Percentiles rank a stretch among this genome's conserved stretches.
phyloP scores from a whole-genome alignment of 2,888 invertebrate species.

The Drosophila meridionalis region DNA sequence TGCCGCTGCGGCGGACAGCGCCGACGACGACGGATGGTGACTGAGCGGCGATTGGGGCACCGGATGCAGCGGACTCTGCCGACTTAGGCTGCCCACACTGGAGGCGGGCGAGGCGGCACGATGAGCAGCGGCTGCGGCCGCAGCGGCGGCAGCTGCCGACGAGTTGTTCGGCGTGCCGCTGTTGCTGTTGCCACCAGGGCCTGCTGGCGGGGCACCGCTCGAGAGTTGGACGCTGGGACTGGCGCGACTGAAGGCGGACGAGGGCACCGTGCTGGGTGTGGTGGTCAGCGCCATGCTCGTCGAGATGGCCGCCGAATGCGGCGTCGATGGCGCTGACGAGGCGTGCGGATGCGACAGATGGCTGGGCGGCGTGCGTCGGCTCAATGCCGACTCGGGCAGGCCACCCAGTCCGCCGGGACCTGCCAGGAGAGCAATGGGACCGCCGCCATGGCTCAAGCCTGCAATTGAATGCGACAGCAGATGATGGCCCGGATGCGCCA shows the following conservation, averaged over 20 bases:
- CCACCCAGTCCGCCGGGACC: conserved; percentile 83
- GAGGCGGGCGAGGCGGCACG: conserved; percentile 84
- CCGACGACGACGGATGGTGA: conserved; percentile 85
- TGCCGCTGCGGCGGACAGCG: conserved; percentile 85
- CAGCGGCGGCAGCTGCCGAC: conserved; percentile 69
- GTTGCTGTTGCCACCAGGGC: conserved; percentile 65
- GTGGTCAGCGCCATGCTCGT: conserved; percentile 75
- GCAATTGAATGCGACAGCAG: conserved; percentile 83
- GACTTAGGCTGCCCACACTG: conserved; percentile 83
- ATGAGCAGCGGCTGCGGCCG: conserved; percentile 82
- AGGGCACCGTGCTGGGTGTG: conserved; percentile 83
- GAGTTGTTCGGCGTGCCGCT: conserved; percentile 67
- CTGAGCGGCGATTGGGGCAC: conserved; percentile 85
- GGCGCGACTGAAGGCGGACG: conserved; percentile 85
- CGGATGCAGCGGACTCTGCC: conserved; percentile 85
- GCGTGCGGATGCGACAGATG: conserved; percentile 81
- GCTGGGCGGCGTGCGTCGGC: conserved; percentile 84
- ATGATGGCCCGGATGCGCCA: conserved; percentile 84
- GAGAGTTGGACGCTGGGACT: conserved; percentile 85
- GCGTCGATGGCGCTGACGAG: conserved; percentile 74
- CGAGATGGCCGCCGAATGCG: conserved; percentile 70
- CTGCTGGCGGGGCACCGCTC: conserved; percentile 58
- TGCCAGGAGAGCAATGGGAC: conserved; percentile 81
- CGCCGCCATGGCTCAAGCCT: conserved; percentile 79
- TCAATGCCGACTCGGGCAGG: conserved; percentile 82